These are phyloP conservation scores for Rynchops niger DNA, from an alignment of 2,113 vertebrate genomes.

Conservation along the genomic window DNA sequence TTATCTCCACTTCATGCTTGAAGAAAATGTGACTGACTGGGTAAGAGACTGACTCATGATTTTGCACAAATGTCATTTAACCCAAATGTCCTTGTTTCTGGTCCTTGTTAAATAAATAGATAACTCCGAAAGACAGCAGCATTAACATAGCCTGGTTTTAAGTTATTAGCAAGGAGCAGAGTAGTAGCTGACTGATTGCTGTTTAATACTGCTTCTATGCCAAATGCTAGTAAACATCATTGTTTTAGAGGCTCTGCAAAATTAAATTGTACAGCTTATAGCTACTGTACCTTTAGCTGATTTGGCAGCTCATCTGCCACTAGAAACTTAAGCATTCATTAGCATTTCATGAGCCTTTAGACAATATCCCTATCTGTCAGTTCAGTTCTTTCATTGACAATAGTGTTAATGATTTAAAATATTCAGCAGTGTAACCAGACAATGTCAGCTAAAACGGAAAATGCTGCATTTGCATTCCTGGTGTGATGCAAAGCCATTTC, in stretches of 20 bases:
- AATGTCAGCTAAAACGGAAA: conserved; percentile 28
- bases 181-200: not conserved
- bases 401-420: conserved; percentile 68
- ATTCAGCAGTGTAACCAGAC: conserved; percentile 56
- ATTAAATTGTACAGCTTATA: not conserved
- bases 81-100: not conserved
- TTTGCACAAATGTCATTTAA: not conserved
- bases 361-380: conserved; percentile 55
- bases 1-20: not conserved
- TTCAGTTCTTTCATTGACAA: conserved; percentile 46
- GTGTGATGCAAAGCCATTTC: conserved; percentile 43
- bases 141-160: not conserved
- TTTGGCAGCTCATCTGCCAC: conserved; percentile 23
- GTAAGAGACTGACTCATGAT: not conserved
- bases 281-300: conserved; percentile 20
- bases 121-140: not conserved
- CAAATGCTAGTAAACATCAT: not conserved
- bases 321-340: conserved; percentile 44
- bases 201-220: not conserved
- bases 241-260: not conserved
- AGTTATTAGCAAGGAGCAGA: not conserved
- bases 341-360: conserved; percentile 65
- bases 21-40: not conserved
- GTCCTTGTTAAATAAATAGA: not conserved
- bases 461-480: conserved; percentile 43